These are phyloP conservation scores for Chalcis sispes DNA, from an alignment of 2,888 invertebrate species.

Conservation along the genomic window DNA sequence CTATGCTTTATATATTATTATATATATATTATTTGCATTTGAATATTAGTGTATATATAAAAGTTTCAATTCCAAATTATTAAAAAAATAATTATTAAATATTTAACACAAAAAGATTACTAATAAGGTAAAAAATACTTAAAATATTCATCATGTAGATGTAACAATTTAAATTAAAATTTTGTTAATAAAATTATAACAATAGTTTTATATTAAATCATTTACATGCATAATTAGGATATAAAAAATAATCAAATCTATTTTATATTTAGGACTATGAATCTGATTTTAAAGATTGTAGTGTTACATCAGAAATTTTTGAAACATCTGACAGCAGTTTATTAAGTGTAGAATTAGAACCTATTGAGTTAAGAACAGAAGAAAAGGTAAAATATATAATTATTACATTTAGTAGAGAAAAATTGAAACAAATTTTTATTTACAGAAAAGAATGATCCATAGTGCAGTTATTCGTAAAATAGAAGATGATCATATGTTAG, in stretches of 20 bases:
- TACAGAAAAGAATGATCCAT: constrained; percentile 41
- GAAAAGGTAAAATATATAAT: constrained; percentile 62
- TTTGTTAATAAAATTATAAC: too few relatives aligned
- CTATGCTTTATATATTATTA: constrained; percentile 60
- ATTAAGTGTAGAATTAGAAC: constrained; percentile 61
- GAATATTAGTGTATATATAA: neutral
- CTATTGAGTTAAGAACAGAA: constrained; percentile 66
- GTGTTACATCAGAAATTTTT: constrained; percentile 66
- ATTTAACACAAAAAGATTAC: too few relatives aligned
- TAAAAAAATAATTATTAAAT: neutral
- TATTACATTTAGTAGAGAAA: constrained; percentile 28
- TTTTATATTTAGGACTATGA: constrained; percentile 76
- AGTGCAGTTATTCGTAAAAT: constrained; percentile 58
- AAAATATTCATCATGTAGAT: too few relatives aligned
- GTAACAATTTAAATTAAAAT: too few relatives aligned
- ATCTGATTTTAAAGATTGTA: constrained; percentile 77
- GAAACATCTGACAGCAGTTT: constrained; percentile 64
- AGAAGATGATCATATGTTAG: constrained; percentile 71
- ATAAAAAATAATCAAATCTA: too few relatives aligned
- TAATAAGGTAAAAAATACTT: too few relatives aligned
- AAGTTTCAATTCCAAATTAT: too few relatives aligned
- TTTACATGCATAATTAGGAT: too few relatives aligned
- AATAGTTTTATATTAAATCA: too few relatives aligned
- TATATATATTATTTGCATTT: neutral
- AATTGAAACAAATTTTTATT: constrained; percentile 31